A percentile compares a stretch with the other conserved stretches of the same genome.
These are phyloP conservation scores for Chelonoidis abingdonii DNA, from an alignment of 2,113 vertebrate species.

Conservation along the genomic window DNA sequence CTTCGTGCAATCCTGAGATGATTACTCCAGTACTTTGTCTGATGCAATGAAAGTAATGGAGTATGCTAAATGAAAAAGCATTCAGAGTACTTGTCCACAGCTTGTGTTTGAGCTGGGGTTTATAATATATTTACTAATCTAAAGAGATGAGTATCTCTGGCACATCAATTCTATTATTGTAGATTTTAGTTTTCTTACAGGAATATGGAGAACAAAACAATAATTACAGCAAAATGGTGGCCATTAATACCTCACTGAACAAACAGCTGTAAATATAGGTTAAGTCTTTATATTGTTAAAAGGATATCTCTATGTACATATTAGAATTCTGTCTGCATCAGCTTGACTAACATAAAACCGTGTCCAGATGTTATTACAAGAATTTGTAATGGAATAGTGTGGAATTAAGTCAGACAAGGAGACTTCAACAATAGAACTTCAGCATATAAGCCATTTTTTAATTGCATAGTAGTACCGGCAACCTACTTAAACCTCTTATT, in stretches of 20 bases:
- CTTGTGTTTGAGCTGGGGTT: not conserved
- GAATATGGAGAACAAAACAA: not conserved
- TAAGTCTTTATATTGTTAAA: slow-evolving; percentile 53
- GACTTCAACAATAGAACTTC: slow-evolving; percentile 26
- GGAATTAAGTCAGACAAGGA: slow-evolving; percentile 41
- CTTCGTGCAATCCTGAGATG: not conserved
- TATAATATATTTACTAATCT: not conserved
- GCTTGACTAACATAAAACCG: slow-evolving; percentile 35
- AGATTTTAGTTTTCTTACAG: not conserved
- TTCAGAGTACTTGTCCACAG: not conserved
- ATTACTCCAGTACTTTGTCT: no score
- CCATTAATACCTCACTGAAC: slow-evolving; percentile 23
- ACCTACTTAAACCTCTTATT: slow-evolving; percentile 55
- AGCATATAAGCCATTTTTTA: slow-evolving; percentile 38
- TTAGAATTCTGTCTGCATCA: slow-evolving; percentile 39
- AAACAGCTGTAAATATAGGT: slow-evolving; percentile 56
- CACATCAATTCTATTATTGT: not conserved
- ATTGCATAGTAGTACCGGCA: slow-evolving; percentile 33
- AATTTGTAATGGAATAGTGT: slow-evolving; percentile 35
- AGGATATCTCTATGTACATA: slow-evolving; percentile 32
- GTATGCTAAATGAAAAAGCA: not conserved
- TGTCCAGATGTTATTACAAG: slow-evolving; percentile 38
- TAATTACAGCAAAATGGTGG: not conserved
- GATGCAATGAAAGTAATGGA: not conserved
- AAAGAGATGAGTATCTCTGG: not conserved